These are phyloP conservation scores for Montipora sp. DNA, from an alignment of 64 coral and sea anemone species.

Conservation along the genomic window DNA sequence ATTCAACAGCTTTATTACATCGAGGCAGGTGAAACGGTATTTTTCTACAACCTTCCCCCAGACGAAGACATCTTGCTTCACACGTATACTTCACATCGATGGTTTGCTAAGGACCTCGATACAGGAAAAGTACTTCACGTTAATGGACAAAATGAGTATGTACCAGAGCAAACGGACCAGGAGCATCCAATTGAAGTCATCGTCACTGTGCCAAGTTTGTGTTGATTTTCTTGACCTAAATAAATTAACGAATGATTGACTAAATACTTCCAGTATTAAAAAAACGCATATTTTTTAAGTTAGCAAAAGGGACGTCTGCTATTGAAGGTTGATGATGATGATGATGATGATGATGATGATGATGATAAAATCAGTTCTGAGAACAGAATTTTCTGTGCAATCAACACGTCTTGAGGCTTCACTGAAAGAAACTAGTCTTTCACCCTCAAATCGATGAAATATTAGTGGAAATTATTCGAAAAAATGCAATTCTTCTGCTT, in stretches of 20 bases:
- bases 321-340: conserved; percentile 16
- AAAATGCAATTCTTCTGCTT: no score
- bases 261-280: not conserved
- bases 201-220: conserved; percentile 71
- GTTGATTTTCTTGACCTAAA: not conserved
- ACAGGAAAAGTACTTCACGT: conserved; percentile 42
- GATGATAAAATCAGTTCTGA: not conserved
- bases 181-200: conserved; percentile 18
- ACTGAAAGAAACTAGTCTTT: no score
- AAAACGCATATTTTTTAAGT: no score
- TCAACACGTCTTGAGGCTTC: no score
- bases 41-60: conserved; percentile 54
- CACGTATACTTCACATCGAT: conserved; percentile 66
- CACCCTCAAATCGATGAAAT: no score
- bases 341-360: not conserved
- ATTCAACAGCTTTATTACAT: conserved; percentile 42
- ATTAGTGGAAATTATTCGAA: no score
- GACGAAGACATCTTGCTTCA: conserved; percentile 16
- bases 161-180: not conserved
- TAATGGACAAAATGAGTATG: conserved; percentile 20
- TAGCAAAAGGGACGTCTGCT: not conserved
- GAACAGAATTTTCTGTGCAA: no score
- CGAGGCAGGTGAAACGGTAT: not conserved
- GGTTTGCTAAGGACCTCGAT: conserved; percentile 60
- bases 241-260: not conserved